phyloP scores from a whole-genome alignment of 2,888 invertebrate species.

The Monopis laevigella region DNA sequence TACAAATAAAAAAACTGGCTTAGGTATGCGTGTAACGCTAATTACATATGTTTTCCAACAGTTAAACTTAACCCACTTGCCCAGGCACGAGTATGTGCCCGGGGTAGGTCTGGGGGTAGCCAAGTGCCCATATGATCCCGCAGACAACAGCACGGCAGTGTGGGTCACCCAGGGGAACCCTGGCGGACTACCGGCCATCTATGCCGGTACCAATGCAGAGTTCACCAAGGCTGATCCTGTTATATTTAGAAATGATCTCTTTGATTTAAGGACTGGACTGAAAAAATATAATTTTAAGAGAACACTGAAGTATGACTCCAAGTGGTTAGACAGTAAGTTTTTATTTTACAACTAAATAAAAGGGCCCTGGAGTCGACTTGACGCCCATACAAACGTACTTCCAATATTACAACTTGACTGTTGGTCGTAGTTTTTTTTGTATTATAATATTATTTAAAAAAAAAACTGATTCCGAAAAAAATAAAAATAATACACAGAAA shows the following conservation, averaged over 20 bases:
- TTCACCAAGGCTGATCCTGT: slow-evolving; percentile 77
- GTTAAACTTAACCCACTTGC: slow-evolving; percentile 66
- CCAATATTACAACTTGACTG: no score
- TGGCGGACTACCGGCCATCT: slow-evolving; percentile 70
- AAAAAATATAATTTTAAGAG: slow-evolving; percentile 71
- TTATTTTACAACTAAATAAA: not conserved
- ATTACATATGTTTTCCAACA: no score
- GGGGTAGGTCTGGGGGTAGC: slow-evolving; percentile 75
- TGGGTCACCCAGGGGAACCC: slow-evolving; percentile 77
- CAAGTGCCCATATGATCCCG: slow-evolving; percentile 77
- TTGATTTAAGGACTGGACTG: slow-evolving; percentile 67
- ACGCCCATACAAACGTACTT: no score
- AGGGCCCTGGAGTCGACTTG: not conserved
- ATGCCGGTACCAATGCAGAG: slow-evolving; percentile 79
- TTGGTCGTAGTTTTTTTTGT: no score
- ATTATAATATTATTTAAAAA: no score
- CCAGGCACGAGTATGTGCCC: slow-evolving; percentile 68
- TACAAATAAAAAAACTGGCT: no score
- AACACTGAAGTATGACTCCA: slow-evolving; percentile 75
- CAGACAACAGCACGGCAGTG: slow-evolving; percentile 78
- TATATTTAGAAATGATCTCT: slow-evolving; percentile 74
- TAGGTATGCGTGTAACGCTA: no score
- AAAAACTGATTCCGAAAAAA: no score
- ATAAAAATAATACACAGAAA: no score
- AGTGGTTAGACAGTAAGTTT: slow-evolving; percentile 77